A percentile compares a stretch with the other conserved stretches of the same genome.
Conservation (phyloP, 2,888 invertebrate genomes). For the Hyppa rectilinea region DNA sequence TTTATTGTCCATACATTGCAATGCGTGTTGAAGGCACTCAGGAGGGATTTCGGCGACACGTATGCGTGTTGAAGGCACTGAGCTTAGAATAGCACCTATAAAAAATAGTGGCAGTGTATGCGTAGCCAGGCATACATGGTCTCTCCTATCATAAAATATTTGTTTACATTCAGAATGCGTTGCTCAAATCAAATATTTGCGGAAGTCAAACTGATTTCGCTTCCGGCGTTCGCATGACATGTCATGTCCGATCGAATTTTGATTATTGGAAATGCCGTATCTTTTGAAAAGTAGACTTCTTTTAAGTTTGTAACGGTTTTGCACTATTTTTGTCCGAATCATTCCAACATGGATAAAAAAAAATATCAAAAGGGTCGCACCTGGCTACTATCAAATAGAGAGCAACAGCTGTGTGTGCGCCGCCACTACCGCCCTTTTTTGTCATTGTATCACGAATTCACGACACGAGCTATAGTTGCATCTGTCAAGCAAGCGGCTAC, state of each 20-base stretch:
- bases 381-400: constrained; percentile 72
- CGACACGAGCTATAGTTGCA: constrained; percentile 19
- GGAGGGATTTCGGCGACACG: too few relatives aligned
- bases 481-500: constrained; percentile 14
- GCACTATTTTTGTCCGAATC: constrained; percentile 16
- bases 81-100: too few relatives aligned
- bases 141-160: constrained; percentile 33
- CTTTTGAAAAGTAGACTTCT: constrained; percentile 23
- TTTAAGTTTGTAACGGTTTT: constrained; percentile 42
- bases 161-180: constrained; percentile 70
- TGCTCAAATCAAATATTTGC: constrained; percentile 75
- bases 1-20: too few relatives aligned
- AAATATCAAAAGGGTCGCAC: constrained; percentile 58
- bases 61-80: too few relatives aligned
- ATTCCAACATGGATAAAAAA: constrained; percentile 22
- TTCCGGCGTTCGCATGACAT: constrained; percentile 72
- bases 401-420: constrained; percentile 78
- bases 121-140: too few relatives aligned
- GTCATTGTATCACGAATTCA: constrained; percentile 31
- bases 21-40: too few relatives aligned
- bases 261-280: constrained; percentile 58
- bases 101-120: too few relatives aligned
- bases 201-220: constrained; percentile 73
- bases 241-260: constrained; percentile 70
- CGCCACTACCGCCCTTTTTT: constrained; percentile 56